phyloP scores from a whole-genome alignment of 1,140 invertebrate genomes.

The Prorops nasuta region DNA sequence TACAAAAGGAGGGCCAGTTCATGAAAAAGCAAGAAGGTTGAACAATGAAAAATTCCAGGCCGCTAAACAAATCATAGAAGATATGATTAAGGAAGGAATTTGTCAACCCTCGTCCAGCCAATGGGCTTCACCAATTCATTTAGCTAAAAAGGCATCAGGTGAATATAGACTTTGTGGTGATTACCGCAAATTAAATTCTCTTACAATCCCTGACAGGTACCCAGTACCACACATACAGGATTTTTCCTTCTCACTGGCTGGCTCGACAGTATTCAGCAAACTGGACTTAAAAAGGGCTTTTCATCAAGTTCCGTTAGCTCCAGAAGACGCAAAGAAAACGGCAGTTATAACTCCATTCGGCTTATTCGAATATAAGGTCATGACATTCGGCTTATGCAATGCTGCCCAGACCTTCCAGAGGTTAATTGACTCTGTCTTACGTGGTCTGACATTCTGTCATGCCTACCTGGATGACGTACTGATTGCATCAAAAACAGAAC shows the following conservation, averaged over 20 bases:
- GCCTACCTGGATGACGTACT: too few relatives aligned
- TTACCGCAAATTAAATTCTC: constrained; percentile 45
- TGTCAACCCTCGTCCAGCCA: constrained; percentile 19
- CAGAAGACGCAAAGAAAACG: constrained; percentile 42
- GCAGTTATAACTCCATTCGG: constrained; percentile 46
- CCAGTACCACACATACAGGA: constrained; percentile 39
- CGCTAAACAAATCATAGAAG: constrained; percentile 1
- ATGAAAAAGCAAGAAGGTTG: too few relatives aligned
- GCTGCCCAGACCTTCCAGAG: too few relatives aligned
- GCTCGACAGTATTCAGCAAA: constrained; percentile 33
- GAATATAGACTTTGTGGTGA: constrained; percentile 46
- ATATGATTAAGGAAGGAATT: constrained; percentile 5
- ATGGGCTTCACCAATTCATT: constrained; percentile 46
- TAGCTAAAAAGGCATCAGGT: constrained; percentile 45
- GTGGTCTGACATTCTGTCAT: too few relatives aligned
- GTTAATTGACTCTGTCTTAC: too few relatives aligned
- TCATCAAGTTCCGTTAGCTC: constrained; percentile 45
- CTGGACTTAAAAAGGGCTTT: constrained; percentile 51
- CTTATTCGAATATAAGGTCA: too few relatives aligned
- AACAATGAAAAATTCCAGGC: too few relatives aligned
- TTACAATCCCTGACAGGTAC: constrained; percentile 39
- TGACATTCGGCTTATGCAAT: too few relatives aligned
- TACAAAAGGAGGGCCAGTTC: too few relatives aligned
- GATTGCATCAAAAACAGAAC: too few relatives aligned
- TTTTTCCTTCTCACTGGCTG: constrained; percentile 37